phyloP scores from a whole-genome alignment of 2,113 vertebrate species.

The Oryzias woworae region DNA sequence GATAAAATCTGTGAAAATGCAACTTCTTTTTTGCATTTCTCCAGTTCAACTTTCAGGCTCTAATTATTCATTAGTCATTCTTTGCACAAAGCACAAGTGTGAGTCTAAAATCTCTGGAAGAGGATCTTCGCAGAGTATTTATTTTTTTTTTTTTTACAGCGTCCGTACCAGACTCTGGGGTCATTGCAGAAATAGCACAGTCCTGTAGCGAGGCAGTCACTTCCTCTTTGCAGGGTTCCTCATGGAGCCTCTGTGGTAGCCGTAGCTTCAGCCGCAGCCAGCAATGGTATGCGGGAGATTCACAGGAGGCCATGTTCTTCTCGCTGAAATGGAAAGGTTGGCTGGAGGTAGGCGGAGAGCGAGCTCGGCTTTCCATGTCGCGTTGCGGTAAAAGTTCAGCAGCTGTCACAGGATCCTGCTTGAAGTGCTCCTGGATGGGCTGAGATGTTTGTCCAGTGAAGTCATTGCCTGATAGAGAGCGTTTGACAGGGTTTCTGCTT shows the following conservation, averaged over 20 bases:
- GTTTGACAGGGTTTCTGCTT: slow-evolving; percentile 9
- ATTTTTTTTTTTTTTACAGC: slow-evolving; percentile 14
- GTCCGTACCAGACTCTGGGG: slow-evolving; percentile 14
- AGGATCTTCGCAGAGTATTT: slow-evolving; percentile 15
- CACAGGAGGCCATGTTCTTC: slow-evolving; percentile 64
- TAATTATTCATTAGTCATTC: too few species aligned
- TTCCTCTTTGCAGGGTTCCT: slow-evolving; percentile 62
- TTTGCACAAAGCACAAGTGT: not conserved
- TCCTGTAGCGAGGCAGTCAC: slow-evolving; percentile 53
- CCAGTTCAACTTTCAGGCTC: too few species aligned
- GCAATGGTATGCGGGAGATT: slow-evolving; percentile 72
- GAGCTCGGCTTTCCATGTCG: slow-evolving; percentile 20
- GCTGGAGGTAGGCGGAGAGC: slow-evolving; percentile 71
- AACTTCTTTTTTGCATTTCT: too few species aligned
- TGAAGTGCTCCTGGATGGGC: slow-evolving; percentile 26
- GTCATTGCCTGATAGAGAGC: slow-evolving; percentile 23
- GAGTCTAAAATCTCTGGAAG: slow-evolving; percentile 13
- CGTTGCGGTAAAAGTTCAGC: slow-evolving; percentile 11
- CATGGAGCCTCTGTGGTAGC: slow-evolving; percentile 37
- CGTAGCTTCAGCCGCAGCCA: slow-evolving; percentile 32
- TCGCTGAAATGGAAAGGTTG: slow-evolving; percentile 64
- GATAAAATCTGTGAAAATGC: too few species aligned
- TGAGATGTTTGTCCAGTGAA: slow-evolving; percentile 35
- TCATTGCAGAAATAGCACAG: slow-evolving; percentile 59
- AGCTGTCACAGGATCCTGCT: slow-evolving; percentile 42